Evolutionary conservation across 2,113 vertebrate species (phyloP), one percentile per base, ranked within the genome.

Genomic region (Hippocampus barbouri): DNA sequence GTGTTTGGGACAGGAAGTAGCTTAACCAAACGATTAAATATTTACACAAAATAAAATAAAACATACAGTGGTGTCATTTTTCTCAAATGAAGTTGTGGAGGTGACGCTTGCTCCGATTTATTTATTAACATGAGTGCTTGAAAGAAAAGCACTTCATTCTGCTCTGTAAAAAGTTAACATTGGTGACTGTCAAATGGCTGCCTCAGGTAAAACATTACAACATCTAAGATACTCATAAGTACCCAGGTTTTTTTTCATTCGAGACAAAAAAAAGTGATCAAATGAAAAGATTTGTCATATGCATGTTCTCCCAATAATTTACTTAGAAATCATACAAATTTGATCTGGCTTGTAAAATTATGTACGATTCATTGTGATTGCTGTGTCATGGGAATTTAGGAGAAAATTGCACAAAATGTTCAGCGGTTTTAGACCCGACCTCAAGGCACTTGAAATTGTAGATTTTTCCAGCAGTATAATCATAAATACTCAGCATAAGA

Each of bases 11-110:
- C 70, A 59, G 73, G 51, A 71, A 75, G 72, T 77, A 79, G 69
- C 30, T 75, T 61, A 79, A 77, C 59, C 2, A 60, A 75, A 68
- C 47, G 70, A 91, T 82, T 83, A 86, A 86, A 83, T 64, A 69
- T 80, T 86, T 84, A 23, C 73, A 69, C 78, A 82, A 80, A 69
- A 68, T 23, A 82, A 80, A 69, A 68, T 23, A 11, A 34, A 10
- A 10, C 16, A 9, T 54, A 7, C 53, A 23, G 8, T 5, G 72
- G 6, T 23, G 41, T 64, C n/a, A 76, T 21, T 30, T 27, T 41
- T 66, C 23, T 47, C 11, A 25, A 34, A 61, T 6, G 59, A 61
- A 34, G 12, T 59, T 27, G 56, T 14, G 12, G 23, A 25, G 16
- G 11, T 59, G 5, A 60, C 2, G 25, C 5, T 34, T 8, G 2